phyloP scores from a whole-genome alignment of 2,113 vertebrate species.

The Periophthalmodon schlosseri region DNA sequence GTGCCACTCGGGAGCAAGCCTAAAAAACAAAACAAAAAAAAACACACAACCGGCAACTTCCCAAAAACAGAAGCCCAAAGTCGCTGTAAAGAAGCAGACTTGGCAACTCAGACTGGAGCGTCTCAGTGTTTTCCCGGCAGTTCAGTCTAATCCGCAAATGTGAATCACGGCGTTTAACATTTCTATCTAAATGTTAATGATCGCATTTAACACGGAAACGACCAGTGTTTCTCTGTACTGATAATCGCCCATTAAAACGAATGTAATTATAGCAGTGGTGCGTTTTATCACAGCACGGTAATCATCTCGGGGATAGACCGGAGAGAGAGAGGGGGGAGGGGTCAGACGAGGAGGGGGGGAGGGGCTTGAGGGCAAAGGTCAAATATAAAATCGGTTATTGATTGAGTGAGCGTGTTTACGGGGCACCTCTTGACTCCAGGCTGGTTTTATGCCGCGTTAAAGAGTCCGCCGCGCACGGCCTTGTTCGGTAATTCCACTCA shows the following conservation, averaged over 20 bases:
- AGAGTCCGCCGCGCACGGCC: background rate
- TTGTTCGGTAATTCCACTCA: background rate
- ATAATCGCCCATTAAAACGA: slow-evolving; percentile 11
- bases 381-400: slow-evolving; percentile 1
- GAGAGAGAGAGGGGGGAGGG: background rate
- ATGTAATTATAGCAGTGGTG: slow-evolving; percentile 2
- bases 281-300: slow-evolving; percentile 3
- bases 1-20: too few relatives aligned
- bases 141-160: slow-evolving; percentile 1
- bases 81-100: too few relatives aligned
- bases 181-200: slow-evolving; percentile 17
- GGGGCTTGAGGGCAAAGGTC: background rate
- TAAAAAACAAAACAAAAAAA: too few relatives aligned
- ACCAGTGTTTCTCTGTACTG: background rate
- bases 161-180: slow-evolving; percentile 13
- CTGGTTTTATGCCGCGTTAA: slow-evolving; percentile 1
- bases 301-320: background rate
- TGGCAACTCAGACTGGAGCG: background rate
- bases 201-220: slow-evolving; percentile 14
- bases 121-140: too few relatives aligned
- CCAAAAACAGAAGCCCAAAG: too few relatives aligned
- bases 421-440: background rate
- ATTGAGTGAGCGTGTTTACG: background rate
- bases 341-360: background rate
- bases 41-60: too few relatives aligned